Evolutionary conservation across 2,888 invertebrate genomes (phyloP).

Genomic region (Sisyra terminalis): DNA sequence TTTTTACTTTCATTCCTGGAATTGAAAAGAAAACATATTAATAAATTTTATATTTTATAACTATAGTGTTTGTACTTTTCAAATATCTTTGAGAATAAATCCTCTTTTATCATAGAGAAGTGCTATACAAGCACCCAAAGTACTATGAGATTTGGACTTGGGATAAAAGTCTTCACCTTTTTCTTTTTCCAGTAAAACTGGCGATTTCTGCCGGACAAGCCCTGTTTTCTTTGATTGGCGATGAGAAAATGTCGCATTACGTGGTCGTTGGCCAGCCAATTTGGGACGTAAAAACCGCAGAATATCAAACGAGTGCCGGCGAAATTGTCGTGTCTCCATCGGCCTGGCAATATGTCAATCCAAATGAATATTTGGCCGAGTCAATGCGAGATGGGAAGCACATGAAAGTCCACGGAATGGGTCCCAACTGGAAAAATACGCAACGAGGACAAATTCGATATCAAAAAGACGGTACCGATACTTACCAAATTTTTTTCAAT

Average conservation of each 20-base stretch:
- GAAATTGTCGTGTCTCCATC: conserved; percentile 41
- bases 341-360: conserved; percentile 41
- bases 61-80: too few species aligned
- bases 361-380: conserved; percentile 39
- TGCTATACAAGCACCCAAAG: background rate
- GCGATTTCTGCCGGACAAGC: conserved; percentile 42
- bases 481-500: too few species aligned
- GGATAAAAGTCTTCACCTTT: background rate
- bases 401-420: conserved; percentile 27
- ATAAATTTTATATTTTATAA: too few species aligned
- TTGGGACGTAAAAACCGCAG: conserved; percentile 37
- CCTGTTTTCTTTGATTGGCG: conserved; percentile 39
- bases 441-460: background rate
- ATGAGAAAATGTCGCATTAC: conserved; percentile 33
- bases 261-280: conserved; percentile 44
- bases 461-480: too few species aligned
- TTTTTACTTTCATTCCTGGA: too few species aligned
- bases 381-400: conserved; percentile 34
- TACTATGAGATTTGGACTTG: background rate
- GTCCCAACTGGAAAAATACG: conserved; percentile 18
- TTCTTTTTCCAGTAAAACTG: conserved; percentile 34
- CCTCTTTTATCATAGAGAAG: background rate
- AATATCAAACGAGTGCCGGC: conserved; percentile 34
- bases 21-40: too few species aligned
- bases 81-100: background rate